A percentile compares a stretch with the other conserved stretches of the same genome.
These are phyloP conservation scores for Acipenser ruthenus DNA, from an alignment of 2,797 vertebrate genomes.

Conservation along the genomic window DNA sequence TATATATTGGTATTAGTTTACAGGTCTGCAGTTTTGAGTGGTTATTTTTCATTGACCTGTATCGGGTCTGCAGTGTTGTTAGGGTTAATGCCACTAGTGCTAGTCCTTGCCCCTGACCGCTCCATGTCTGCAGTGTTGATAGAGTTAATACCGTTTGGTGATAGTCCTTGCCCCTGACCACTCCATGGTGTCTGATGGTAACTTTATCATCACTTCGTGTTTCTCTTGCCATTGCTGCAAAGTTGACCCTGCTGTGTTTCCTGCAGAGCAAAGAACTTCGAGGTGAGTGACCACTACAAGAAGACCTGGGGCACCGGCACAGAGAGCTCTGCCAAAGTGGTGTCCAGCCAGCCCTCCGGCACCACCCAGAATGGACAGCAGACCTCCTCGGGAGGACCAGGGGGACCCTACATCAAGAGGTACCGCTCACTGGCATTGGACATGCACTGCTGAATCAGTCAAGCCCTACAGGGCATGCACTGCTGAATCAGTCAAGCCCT, in stretches of 20 bases:
- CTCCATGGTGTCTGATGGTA: background rate
- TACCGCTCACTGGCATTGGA: conserved; percentile 28
- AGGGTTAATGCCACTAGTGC: too few species aligned
- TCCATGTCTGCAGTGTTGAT: too few species aligned
- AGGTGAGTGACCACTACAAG: conserved; percentile 76
- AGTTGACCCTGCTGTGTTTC: background rate
- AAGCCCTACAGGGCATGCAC: too few species aligned
- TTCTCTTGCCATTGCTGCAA: background rate
- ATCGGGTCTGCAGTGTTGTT: too few species aligned
- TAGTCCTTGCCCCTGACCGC: too few species aligned
- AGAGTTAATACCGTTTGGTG: too few species aligned
- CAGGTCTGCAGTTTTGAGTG: too few species aligned
- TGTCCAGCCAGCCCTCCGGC: conserved; percentile 74
- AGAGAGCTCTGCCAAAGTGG: conserved; percentile 37
- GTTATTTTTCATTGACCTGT: too few species aligned
- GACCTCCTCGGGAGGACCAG: conserved; percentile 40
- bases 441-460: too few species aligned
- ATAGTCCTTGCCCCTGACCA: too few species aligned
- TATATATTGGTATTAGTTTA: too few species aligned
- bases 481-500: too few species aligned
- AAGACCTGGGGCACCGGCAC: conserved; percentile 66
- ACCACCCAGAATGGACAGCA: conserved; percentile 54
- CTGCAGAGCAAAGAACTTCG: conserved; percentile 76
- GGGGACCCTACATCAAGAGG: conserved; percentile 81
- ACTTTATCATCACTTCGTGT: background rate